Evolutionary conservation across 2,113 vertebrate species (phyloP).

Genomic region (Paratilapia polleni): DNA sequence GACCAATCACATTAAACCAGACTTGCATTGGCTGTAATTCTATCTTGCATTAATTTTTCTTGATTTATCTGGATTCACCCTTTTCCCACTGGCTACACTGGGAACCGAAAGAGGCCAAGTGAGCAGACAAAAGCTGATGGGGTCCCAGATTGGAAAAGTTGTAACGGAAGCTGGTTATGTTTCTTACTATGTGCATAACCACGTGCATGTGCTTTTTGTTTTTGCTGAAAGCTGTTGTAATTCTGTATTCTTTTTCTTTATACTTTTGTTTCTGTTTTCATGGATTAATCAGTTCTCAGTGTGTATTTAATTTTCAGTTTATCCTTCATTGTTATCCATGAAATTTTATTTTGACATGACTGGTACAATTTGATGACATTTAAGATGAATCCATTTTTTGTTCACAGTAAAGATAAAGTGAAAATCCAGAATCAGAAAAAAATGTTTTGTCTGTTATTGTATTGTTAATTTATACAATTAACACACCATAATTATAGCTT

Average conservation of each 20-base stretch:
- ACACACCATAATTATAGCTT: too few species aligned
- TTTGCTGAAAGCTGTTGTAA: not conserved
- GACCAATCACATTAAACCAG: not conserved
- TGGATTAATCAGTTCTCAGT: not conserved
- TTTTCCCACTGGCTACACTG: not conserved
- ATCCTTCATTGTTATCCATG: not conserved
- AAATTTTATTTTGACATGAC: not conserved
- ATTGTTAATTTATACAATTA: too few species aligned
- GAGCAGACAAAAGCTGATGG: not conserved
- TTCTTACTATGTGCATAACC: not conserved
- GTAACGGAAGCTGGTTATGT: not conserved
- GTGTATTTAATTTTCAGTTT: not conserved
- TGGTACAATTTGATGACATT: not conserved
- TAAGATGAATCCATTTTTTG: not conserved
- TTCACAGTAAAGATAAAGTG: not conserved
- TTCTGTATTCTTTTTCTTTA: not conserved
- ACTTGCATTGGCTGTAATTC: not conserved
- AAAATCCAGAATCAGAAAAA: not conserved
- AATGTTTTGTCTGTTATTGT: too few species aligned
- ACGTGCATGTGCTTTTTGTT: not conserved
- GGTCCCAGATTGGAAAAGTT: not conserved
- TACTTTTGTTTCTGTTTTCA: not conserved
- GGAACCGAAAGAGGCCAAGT: not conserved
- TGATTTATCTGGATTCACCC: not conserved
- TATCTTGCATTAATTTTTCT: not conserved